Evolutionary conservation across 2,888 invertebrate species (phyloP), one percentile per base, ranked within the genome.

Genomic region (Folsomia candida): DNA sequence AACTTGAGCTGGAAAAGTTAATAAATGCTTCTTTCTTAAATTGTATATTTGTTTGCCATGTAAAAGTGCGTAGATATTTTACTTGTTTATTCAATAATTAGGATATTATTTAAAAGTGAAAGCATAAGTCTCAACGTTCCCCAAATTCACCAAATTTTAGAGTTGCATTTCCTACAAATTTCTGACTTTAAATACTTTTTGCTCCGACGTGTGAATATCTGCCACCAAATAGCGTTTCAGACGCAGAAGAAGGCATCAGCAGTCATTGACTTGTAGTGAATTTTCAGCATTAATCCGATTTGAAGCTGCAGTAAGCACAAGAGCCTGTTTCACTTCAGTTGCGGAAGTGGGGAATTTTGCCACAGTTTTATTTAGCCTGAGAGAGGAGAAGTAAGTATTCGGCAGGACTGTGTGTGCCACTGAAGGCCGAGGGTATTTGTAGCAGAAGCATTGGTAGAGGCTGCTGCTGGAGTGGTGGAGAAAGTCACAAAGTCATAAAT

Each of bases 401-500:
- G 54, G 54, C 6, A 54, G 22, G n/a, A 54, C 4, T 54, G 37
- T 4, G 4, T 9, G 37, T 37, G 37, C 37, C 14, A 9, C 37
- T 37, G 37, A 14, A 37, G 37, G 37, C 6, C 14, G 14, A 9
- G 14, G 37, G 37, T 14, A 14, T 14, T 37, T 4, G 14, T 9
- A 37, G 14, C 37, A 37, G 37, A 37, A 37, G n/a, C n/a, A n/a
- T n/a, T n/a, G n/a, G n/a, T n/a, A n/a, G n/a, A n/a, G n/a, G n/a
- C n/a, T n/a, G n/a, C n/a, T 37, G 14, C 37, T 14, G n/a, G 54
- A 14, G 6, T 20, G 22, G 20, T 37, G 22, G 47, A 51, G 47
- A 64, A 64, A 64, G 63, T 64, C 63, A 70, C 66, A 68, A 72
- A 74, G 74, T 70, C 75, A 72, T 75, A 75, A 75, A 75, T 75